Evolutionary conservation across 2,113 vertebrate species (phyloP).

Genomic region (Rhinolophus sinicus): DNA sequence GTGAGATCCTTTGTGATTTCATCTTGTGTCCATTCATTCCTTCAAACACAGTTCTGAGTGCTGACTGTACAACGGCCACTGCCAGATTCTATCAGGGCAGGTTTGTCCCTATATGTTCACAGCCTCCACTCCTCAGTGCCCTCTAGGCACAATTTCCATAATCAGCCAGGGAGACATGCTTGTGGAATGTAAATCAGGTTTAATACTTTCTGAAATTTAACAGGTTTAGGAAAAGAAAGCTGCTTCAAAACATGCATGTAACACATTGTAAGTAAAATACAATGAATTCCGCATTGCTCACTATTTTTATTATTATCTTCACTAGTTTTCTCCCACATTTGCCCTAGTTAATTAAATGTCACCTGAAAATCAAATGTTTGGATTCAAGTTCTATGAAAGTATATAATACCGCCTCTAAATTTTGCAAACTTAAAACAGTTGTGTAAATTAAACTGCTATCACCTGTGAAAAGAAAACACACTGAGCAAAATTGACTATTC

Average conservation of each 20-base stretch:
- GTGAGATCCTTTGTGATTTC: neutral
- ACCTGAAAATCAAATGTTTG: slow-evolving; percentile 5
- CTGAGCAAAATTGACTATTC: neutral
- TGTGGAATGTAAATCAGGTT: neutral
- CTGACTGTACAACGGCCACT: too few species aligned
- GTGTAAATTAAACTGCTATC: neutral
- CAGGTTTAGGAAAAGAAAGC: slow-evolving; percentile 2
- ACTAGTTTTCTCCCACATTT: neutral
- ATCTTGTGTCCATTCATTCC: neutral
- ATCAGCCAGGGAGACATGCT: neutral
- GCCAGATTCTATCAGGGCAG: neutral
- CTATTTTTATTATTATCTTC: slow-evolving; percentile 15
- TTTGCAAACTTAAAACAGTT: slow-evolving; percentile 1
- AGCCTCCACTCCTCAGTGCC: neutral
- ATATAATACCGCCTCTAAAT: neutral
- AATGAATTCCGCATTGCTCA: neutral
- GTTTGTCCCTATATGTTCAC: neutral
- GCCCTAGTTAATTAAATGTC: neutral
- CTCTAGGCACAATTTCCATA: neutral
- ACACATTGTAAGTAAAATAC: neutral
- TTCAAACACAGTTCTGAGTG: neutral
- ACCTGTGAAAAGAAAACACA: neutral
- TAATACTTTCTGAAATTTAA: neutral
- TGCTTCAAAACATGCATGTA: neutral
- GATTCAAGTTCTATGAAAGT: neutral